Base-by-base conservation (phyloP, 1,140 invertebrate species). In the Teleogryllus occipitalis region DNA sequence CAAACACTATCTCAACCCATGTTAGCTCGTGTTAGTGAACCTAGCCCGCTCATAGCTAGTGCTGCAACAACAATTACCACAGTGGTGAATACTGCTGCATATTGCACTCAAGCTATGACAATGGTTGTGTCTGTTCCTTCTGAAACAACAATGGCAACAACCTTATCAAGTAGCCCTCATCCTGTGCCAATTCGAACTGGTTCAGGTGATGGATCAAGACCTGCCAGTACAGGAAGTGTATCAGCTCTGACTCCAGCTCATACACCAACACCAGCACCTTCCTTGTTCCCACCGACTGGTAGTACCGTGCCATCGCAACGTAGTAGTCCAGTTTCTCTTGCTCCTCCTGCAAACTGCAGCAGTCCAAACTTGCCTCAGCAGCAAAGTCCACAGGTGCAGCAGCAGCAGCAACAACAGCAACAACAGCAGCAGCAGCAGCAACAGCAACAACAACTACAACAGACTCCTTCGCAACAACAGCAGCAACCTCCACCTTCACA, bases 31-130 rank as follows among this genome's bases (percentile, higher is more conserved):
- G 91, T 91, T 8, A 89, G 89, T 82, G 91, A 91, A 82, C 90
- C 90, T 0, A 91, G 89, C 84, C 90, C 91, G 7, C 84, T 94
- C n/a, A 92, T 93, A 74, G 92, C 92, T 3, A 90, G 90, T 81
- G 92, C 92, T 3, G 92, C 92, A 5, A 93, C 92, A 5, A 92
- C 92, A 14, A 93, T 93, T 74, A 93, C 91, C 12, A 90, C 90
- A 0, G 89, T 92, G n/a, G 90, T 91, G 18, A 92, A 92, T 81
- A 89, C 89, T 0, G 89, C 89, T 2, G 86, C 86, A 6, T 86
- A 86, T 77, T 83, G 88, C 54, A 87, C 87, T 0, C 87, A 86
- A 4, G 88, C 81, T 6, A 78, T 80, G 8, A 82, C 49, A 12
- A 75, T 81, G 49, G 77, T 83, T 15, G 77, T 80, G n/a, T 77